Percentiles rank a stretch among this genome's conserved stretches.
These are phyloP conservation scores for Mystacornis crossleyi DNA, from an alignment of 2,113 vertebrate genomes.

Conservation along the genomic window DNA sequence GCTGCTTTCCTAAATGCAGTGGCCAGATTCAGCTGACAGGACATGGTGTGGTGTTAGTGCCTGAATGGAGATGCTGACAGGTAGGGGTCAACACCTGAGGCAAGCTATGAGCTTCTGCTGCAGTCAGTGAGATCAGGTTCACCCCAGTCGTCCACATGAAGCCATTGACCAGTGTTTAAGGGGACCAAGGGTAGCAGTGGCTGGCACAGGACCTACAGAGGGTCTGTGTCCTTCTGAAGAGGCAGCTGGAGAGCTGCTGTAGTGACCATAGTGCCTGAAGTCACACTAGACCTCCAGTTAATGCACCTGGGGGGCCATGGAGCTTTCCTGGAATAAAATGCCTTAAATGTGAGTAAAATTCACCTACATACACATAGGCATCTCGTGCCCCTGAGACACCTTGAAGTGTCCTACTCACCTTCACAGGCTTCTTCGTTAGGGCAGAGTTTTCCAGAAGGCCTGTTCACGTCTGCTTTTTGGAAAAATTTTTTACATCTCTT, in stretches of 20 bases:
- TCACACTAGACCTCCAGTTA: background rate
- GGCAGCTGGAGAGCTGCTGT: background rate
- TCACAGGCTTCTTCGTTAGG: background rate
- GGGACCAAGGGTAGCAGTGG: background rate
- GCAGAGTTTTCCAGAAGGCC: background rate
- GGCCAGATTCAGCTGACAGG: background rate
- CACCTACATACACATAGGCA: background rate
- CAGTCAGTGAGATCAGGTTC: background rate
- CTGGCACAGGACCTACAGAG: background rate
- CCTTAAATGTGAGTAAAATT: background rate
- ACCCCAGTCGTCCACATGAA: background rate
- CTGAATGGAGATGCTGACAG: background rate
- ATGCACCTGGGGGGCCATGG: background rate
- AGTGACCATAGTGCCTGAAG: background rate
- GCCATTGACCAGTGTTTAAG: background rate
- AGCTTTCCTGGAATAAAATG: background rate
- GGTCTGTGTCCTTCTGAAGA: background rate
- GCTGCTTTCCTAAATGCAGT: background rate
- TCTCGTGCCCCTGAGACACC: rapidly evolving
- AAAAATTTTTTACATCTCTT: background rate
- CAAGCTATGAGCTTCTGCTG: background rate
- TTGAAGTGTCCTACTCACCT: background rate
- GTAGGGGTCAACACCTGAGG: background rate
- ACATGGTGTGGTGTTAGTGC: background rate
- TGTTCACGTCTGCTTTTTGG: background rate